phyloP scores from a whole-genome alignment of 2,113 vertebrate species.

The Myotis brandtii region DNA sequence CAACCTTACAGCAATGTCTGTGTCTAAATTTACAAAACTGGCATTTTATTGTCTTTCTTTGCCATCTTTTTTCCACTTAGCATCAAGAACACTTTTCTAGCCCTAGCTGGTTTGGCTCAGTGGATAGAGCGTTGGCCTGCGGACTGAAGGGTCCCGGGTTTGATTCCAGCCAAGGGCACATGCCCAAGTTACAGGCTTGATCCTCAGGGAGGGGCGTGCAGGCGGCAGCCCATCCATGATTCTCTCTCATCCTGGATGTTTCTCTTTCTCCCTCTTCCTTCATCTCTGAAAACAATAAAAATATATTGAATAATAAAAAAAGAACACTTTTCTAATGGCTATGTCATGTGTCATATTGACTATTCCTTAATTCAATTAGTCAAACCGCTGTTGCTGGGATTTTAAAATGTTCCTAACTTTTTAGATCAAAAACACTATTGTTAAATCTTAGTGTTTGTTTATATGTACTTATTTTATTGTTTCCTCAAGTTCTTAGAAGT shows the following conservation, averaged over 20 bases:
- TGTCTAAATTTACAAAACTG: not conserved
- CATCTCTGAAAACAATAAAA: no score
- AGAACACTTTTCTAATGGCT: not conserved
- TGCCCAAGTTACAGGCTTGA: no score
- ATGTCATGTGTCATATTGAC: not conserved
- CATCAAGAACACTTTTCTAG: not conserved
- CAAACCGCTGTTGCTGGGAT: not conserved
- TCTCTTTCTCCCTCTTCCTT: no score
- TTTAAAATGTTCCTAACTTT: slow-evolving; percentile 22
- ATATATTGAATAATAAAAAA: no score
- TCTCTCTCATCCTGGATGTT: no score
- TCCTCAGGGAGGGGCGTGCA: no score
- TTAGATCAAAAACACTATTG: not conserved
- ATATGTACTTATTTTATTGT: not conserved
- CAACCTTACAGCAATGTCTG: not conserved
- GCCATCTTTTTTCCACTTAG: not conserved
- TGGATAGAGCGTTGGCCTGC: no score
- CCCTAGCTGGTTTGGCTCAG: no score
- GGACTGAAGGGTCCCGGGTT: no score
- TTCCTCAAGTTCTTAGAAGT: slow-evolving; percentile 1
- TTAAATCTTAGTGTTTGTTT: not conserved
- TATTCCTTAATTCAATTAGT: not conserved
- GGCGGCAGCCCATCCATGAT: no score
- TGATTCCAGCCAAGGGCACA: no score
- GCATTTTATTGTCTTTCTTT: not conserved